Conservation (phyloP, 2,888 invertebrate genomes). For the Meteorus colon region DNA sequence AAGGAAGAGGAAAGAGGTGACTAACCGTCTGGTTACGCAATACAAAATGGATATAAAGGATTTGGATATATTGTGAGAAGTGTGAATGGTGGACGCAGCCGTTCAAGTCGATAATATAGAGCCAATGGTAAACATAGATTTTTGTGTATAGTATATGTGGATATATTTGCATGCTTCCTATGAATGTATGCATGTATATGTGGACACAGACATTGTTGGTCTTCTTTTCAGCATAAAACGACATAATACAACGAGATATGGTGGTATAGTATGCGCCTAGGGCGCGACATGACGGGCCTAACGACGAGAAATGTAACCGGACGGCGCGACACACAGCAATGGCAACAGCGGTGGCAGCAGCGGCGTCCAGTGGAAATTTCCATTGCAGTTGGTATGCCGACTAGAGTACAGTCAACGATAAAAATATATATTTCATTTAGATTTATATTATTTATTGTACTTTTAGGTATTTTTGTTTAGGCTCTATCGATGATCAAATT, state of each 20-base stretch:
- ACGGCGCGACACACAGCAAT: slow-evolving; percentile 57
- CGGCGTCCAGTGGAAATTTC: slow-evolving; percentile 69
- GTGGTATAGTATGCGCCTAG: slow-evolving; percentile 14
- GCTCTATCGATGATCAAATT: not conserved
- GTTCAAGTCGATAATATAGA: slow-evolving; percentile 34
- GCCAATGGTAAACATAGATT: slow-evolving; percentile 9
- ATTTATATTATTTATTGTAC: not conserved
- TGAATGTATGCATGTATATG: not conserved
- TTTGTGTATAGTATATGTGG: not conserved
- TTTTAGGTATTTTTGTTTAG: not conserved
- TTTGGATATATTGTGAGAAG: slow-evolving; percentile 24
- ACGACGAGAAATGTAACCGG: slow-evolving; percentile 46
- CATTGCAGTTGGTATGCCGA: slow-evolving; percentile 69
- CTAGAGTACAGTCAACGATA: slow-evolving; percentile 65
- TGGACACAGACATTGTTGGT: not conserved
- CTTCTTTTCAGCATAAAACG: slow-evolving; percentile 5
- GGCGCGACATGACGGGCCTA: slow-evolving; percentile 26
- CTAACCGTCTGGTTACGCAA: slow-evolving; percentile 34
- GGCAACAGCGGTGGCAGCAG: slow-evolving; percentile 59
- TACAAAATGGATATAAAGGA: slow-evolving; percentile 9
- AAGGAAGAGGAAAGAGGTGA: slow-evolving; percentile 30
- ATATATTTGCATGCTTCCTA: not conserved
- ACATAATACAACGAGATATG: slow-evolving; percentile 23
- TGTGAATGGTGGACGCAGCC: slow-evolving; percentile 8
- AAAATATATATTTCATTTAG: slow-evolving; percentile 52